Conservation (phyloP, 2,888 invertebrate species). For the Andricus quercusramuli region DNA sequence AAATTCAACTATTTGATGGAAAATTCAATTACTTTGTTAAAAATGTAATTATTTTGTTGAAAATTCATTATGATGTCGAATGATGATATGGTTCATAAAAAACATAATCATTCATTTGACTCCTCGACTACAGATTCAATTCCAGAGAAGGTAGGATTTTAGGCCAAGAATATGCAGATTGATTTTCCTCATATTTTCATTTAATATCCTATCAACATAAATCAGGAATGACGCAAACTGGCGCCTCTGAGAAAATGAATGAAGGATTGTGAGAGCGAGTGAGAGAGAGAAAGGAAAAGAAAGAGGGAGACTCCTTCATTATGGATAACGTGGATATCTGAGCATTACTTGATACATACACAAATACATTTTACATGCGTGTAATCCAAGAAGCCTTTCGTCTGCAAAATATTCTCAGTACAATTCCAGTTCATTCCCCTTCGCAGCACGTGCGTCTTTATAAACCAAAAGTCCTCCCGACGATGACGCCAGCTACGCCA, state of each 20-base stretch:
- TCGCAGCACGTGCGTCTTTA: constrained; percentile 28
- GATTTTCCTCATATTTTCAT: constrained; percentile 8
- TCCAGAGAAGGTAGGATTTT: neutral
- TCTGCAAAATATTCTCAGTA: constrained; percentile 16
- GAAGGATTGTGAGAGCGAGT: neutral
- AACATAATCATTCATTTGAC: too few species aligned
- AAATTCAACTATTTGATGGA: too few species aligned
- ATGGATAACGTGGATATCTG: constrained; percentile 22
- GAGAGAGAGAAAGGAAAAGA: neutral
- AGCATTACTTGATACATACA: neutral
- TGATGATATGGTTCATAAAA: too few species aligned
- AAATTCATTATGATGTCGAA: too few species aligned
- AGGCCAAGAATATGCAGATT: constrained; percentile 18
- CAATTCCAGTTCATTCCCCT: constrained; percentile 38
- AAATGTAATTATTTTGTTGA: too few species aligned
- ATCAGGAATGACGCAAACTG: neutral
- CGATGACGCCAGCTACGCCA: neutral
- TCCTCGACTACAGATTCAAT: neutral
- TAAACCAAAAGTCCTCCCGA: constrained; percentile 10
- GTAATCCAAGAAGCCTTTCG: neutral
- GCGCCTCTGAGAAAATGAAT: constrained; percentile 9
- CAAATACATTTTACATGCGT: neutral
- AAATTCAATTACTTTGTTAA: too few species aligned
- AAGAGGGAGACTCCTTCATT: constrained; percentile 15
- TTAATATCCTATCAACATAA: neutral